phyloP scores from a whole-genome alignment of 2,888 invertebrate genomes.

The Rotaria socialis region DNA sequence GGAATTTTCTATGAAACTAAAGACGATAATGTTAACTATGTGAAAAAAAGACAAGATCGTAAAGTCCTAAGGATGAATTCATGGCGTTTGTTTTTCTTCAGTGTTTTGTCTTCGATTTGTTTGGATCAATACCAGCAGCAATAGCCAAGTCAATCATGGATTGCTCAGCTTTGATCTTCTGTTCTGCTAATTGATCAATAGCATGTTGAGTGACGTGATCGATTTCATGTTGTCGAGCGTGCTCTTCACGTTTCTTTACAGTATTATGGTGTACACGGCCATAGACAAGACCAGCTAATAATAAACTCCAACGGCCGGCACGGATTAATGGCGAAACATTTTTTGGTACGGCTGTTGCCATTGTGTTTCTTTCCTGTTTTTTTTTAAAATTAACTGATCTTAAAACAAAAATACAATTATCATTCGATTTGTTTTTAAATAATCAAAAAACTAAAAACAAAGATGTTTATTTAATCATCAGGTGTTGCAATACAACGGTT shows the following conservation, averaged over 20 bases:
- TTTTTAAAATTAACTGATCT: background rate
- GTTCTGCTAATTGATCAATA: background rate
- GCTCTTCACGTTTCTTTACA: slow-evolving; percentile 37
- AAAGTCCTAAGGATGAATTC: background rate
- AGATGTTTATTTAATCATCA: background rate
- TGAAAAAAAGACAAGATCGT: background rate
- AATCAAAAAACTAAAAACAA: background rate
- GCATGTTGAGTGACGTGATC: background rate
- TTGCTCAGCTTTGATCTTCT: slow-evolving; percentile 10
- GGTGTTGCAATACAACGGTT: slow-evolving; percentile 74
- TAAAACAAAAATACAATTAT: background rate
- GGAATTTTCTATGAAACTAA: slow-evolving; percentile 20
- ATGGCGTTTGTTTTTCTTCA: background rate
- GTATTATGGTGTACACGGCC: slow-evolving; percentile 41
- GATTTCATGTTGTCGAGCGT: background rate
- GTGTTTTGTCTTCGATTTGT: background rate
- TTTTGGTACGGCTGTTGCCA: slow-evolving; percentile 41
- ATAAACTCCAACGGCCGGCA: slow-evolving; percentile 46
- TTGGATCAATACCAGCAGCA: slow-evolving; percentile 33
- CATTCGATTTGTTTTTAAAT: background rate
- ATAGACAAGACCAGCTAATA: slow-evolving; percentile 41
- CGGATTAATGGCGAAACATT: slow-evolving; percentile 46
- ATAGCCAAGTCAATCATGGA: background rate
- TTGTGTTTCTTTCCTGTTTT: background rate
- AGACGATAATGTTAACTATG: background rate